Base-by-base conservation (phyloP, 2,797 vertebrate genomes). In the Chiroxiphia lanceolata region DNA sequence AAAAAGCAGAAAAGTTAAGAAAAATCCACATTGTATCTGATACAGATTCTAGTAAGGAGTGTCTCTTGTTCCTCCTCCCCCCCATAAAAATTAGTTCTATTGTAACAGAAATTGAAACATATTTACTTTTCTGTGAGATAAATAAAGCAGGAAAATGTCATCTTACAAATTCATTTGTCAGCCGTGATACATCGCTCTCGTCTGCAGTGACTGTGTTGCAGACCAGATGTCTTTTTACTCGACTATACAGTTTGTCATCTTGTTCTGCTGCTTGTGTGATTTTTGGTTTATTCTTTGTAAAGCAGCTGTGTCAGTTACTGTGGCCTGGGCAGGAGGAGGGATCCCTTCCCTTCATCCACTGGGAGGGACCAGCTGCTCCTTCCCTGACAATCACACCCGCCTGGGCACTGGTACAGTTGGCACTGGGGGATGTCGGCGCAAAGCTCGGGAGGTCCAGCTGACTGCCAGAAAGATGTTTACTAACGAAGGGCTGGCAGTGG, bases 321-420 rank as follows among this genome's bases (percentile, higher is more conserved):
- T 27, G 53, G 53, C 69, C 76, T 45, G 88, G 15, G n/a, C 72
- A 45, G 54, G 23, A 53, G 26, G 64, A 79, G 71, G 54, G 74
- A 54, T 71, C 38, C 38, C 6, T 77, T 79, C 38, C 75, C 68
- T 60, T 10, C 22, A 11, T 57, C 53, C 0, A 4, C 31, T 0
- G 7, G 71, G 78, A 83, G 79, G 70, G 63, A 82, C 72, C 90
- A 93, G 90, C 93, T 95, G 93, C 75, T 8, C 17, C 59, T 18
- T 1, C 17, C 17, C 59, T 47, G 50, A 1, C 82, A 51, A 2
- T 83, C 82, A 40, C 48, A 27, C 36, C 61, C 33, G 31, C 75
- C 90, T 3, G 89, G 57, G 51, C 6, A 1, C 93, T 94, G 95
- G 92, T 69, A 90, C 92, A 48, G 82, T 19, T 3, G 5, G 70